Evolutionary conservation across 23 tunicate species (phyloP).

Genomic region (Diplosoma virens): DNA sequence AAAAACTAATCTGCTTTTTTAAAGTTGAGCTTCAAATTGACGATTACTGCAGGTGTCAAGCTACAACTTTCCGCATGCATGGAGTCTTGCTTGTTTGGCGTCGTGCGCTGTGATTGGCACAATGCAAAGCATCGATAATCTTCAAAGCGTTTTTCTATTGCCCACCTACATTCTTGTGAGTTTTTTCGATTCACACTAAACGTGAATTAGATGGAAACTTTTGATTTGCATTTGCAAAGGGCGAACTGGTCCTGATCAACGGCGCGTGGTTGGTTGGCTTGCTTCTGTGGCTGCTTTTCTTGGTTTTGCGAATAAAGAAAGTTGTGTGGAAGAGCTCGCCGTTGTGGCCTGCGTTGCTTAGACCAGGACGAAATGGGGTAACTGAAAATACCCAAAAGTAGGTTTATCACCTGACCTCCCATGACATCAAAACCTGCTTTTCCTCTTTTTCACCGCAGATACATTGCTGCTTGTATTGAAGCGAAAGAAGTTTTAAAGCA

Average conservation of each 20-base stretch:
- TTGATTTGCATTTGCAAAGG: constrained; percentile 24
- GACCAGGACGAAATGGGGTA: constrained; percentile 16
- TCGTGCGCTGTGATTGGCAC: constrained; percentile 62
- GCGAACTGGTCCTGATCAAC: constrained; percentile 78
- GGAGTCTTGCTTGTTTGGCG: constrained; percentile 44
- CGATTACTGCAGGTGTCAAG: constrained; percentile 74
- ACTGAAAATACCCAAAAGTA: constrained; percentile 51
- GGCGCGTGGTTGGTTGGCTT: constrained; percentile 56
- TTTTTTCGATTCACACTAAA: neutral
- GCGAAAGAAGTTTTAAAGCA: constrained; percentile 38
- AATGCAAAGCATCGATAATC: constrained; percentile 60
- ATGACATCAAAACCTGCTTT: too few species aligned
- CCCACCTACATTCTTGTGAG: constrained; percentile 65
- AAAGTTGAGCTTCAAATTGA: too few species aligned
- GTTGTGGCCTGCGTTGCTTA: constrained; percentile 68
- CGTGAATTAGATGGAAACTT: neutral
- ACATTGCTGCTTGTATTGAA: constrained; percentile 59
- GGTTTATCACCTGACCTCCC: too few species aligned
- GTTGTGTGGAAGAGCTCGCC: constrained; percentile 32
- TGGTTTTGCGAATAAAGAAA: constrained; percentile 33
- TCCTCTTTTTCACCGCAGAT: constrained; percentile 23
- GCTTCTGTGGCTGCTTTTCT: constrained; percentile 40
- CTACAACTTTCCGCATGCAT: constrained; percentile 52
- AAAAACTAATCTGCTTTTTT: too few species aligned
- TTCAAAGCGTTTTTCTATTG: constrained; percentile 71